These are phyloP conservation scores for Tribolium freemani DNA, from an alignment of 2,888 invertebrate genomes.

Conservation along the genomic window DNA sequence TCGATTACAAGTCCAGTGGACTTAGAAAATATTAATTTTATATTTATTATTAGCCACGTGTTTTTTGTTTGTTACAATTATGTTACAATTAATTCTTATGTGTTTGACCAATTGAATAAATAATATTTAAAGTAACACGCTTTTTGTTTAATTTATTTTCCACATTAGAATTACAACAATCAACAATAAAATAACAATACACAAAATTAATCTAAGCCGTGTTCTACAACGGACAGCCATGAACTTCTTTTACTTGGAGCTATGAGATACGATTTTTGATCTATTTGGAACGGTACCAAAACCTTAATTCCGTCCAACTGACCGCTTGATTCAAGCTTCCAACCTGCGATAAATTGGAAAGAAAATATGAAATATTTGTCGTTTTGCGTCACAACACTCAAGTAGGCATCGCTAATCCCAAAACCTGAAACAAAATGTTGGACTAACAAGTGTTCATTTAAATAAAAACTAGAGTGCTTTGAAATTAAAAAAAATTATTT, in stretches of 20 bases:
- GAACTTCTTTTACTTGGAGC: slow-evolving; percentile 58
- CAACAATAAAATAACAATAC: slow-evolving; percentile 21
- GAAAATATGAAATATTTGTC: slow-evolving; percentile 61
- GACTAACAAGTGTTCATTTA: too few species aligned
- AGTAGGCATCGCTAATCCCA: slow-evolving; percentile 61
- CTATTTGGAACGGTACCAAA: slow-evolving; percentile 60
- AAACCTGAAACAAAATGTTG: slow-evolving; percentile 56
- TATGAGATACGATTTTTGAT: slow-evolving; percentile 59
- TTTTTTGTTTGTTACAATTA: neutral
- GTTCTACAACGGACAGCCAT: slow-evolving; percentile 59
- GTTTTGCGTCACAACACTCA: slow-evolving; percentile 59
- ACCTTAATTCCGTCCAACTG: slow-evolving; percentile 60
- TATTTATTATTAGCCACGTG: neutral
- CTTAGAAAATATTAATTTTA: slow-evolving; percentile 48
- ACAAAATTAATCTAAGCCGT: slow-evolving; percentile 54
- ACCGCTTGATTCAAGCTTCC: slow-evolving; percentile 61
- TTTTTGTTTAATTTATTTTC: neutral
- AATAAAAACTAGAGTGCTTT: too few species aligned
- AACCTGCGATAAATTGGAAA: slow-evolving; percentile 62
- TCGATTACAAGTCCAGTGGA: slow-evolving; percentile 58
- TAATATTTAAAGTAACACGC: neutral
- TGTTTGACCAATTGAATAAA: slow-evolving; percentile 27
- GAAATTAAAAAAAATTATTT: too few species aligned
- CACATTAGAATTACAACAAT: slow-evolving; percentile 10
- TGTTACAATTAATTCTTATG: neutral